Evolutionary conservation across 2,797 vertebrate genomes (phyloP).

Genomic region (Champsocephalus gunnari): DNA sequence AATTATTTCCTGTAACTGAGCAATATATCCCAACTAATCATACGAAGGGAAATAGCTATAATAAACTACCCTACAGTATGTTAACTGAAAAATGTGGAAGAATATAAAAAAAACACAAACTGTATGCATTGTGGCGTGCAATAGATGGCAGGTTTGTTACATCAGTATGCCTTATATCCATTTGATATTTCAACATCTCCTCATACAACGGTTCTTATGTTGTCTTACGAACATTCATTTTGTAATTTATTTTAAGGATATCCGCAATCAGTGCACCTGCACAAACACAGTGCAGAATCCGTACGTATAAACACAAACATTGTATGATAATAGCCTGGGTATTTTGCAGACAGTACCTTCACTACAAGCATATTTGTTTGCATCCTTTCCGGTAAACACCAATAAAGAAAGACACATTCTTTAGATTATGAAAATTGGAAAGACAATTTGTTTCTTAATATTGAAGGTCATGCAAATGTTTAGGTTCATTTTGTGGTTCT

Average conservation of each 20-base stretch:
- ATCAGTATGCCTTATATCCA: too few species aligned
- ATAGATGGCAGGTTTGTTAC: too few species aligned
- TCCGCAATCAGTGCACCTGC: neutral
- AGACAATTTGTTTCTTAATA: neutral
- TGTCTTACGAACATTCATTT: too few species aligned
- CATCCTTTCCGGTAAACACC: slow-evolving; percentile 6
- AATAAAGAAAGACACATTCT: slow-evolving; percentile 19
- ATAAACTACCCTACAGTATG: slow-evolving; percentile 1
- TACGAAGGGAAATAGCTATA: neutral
- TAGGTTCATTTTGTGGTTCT: too few species aligned
- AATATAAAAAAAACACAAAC: slow-evolving; percentile 12
- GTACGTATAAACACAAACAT: too few species aligned
- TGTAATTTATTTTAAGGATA: too few species aligned
- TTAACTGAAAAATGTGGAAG: slow-evolving; percentile 24
- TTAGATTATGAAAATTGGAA: slow-evolving; percentile 1
- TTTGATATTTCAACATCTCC: too few species aligned
- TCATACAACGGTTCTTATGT: too few species aligned
- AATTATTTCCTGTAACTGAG: slow-evolving; percentile 7
- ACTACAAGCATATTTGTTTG: slow-evolving; percentile 22
- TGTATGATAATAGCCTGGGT: neutral
- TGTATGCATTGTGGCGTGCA: too few species aligned
- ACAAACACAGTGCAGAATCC: too few species aligned
- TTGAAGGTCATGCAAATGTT: too few species aligned
- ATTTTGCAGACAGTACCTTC: slow-evolving; percentile 37
- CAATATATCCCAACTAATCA: slow-evolving; percentile 19